phyloP scores from a whole-genome alignment of 2,113 vertebrate genomes.

The Neotoma lepida region DNA sequence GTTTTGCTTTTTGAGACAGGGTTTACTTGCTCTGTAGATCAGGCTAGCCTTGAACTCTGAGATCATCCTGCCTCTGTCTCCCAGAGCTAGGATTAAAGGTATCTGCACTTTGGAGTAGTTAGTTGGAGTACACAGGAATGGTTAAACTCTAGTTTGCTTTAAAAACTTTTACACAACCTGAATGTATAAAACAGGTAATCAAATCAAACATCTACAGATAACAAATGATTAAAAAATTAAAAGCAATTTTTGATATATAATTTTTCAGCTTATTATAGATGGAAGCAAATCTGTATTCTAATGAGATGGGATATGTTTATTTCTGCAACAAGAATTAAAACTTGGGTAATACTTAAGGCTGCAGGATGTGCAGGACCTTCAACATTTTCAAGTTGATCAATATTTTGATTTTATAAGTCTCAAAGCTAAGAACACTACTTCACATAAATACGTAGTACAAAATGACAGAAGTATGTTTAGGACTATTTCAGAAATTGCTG shows the following conservation, averaged over 20 bases:
- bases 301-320: not conserved
- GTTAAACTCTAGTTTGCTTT: not conserved
- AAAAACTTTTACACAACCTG: not conserved
- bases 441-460: not conserved
- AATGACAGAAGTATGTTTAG: not conserved
- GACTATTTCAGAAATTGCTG: not conserved
- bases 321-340: not conserved
- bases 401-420: not conserved
- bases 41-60: not conserved
- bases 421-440: not conserved
- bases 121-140: not conserved
- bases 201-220: not conserved
- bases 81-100: not conserved
- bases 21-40: not conserved
- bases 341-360: not conserved
- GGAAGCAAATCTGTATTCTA: not conserved
- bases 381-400: not conserved
- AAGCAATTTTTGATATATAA: not conserved
- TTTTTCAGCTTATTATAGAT: not conserved
- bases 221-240: not conserved
- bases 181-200: not conserved
- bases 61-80: not conserved
- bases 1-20: not conserved
- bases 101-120: too few species aligned
- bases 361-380: not conserved